Evolutionary conservation across 2,888 invertebrate genomes (phyloP), one percentile per base, ranked within the genome.

Genomic region (Morpho helenor): DNA sequence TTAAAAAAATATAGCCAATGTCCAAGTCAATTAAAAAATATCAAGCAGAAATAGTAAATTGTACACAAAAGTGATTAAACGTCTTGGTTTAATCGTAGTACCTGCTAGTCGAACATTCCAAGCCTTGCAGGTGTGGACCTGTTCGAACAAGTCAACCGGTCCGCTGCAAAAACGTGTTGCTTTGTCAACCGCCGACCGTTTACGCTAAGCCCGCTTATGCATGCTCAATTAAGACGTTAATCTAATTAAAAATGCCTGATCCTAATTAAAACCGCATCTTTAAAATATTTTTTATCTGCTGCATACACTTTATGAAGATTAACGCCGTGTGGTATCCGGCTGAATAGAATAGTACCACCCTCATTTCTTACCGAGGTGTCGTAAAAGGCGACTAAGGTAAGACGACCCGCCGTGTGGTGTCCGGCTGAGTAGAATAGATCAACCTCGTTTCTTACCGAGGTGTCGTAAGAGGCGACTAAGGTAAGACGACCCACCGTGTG

Each of bases 71-170:
- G 48, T 22, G 52, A 65, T 65, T 63, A 59, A 61, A 57, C 59
- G 49, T 63, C 59, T 56, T 49, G 54, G 71, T 74, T 80, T 80
- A 79, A 80, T 77, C 71, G 49, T 53, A 61, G 52, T 58, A 63
- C 59, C 53, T 57, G 54, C 60, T 74, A 70, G 71, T 72, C 80
- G 80, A 77, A 78, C 86, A 84, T 86, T 81, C 84, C 73, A 70
- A 68, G 70, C 65, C 52, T 67, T 74, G 79, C 87, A 87, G 87
- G 87, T 87, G 87, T 78, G 80, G 82, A 84, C 87, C 74, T 80
- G 87, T 84, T 81, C 77, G 42, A 43, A 7, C 44, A 16, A 23
- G n/a, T 66, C 72, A 66, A 67, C 56, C 68, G 77, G 82, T 83
- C 79, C 67, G 61, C 61, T 62, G 66, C 66, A 70, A 70, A 72